These are phyloP conservation scores for Lota lota DNA, from an alignment of 2,113 vertebrate genomes.

Conservation along the genomic window DNA sequence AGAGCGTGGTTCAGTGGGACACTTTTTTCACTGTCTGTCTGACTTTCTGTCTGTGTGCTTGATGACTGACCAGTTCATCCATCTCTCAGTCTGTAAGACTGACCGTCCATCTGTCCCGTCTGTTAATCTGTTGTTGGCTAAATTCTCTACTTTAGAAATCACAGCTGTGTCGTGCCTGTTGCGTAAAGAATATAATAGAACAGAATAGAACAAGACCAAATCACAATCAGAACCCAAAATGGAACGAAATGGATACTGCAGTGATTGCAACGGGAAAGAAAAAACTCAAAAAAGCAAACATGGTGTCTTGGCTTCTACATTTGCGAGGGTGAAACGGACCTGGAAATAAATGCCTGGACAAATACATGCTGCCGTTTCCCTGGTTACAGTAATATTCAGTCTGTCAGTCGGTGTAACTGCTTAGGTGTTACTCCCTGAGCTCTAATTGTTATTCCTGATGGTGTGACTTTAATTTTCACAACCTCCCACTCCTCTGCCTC, in stretches of 20 bases:
- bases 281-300: no score
- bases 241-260: no score
- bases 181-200: background rate
- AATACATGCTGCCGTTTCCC: background rate
- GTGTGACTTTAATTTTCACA: constrained; percentile 62
- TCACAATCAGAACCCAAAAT: no score
- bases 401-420: constrained; percentile 3
- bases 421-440: constrained; percentile 28
- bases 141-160: background rate
- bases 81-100: background rate
- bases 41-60: background rate
- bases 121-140: background rate
- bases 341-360: background rate
- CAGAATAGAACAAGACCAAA: background rate
- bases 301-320: background rate
- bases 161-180: no score
- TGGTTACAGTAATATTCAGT: constrained; percentile 10
- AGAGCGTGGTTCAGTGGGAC: background rate
- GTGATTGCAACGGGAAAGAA: no score
- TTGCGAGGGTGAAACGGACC: background rate
- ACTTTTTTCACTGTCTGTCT: background rate
- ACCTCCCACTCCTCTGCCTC: constrained; percentile 49
- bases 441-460: constrained; percentile 47
- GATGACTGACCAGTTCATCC: background rate
- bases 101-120: background rate